A percentile compares a stretch with the other conserved stretches of the same genome.
These are phyloP conservation scores for Valencia hispanica DNA, from an alignment of 2,797 vertebrate genomes.

Conservation along the genomic window DNA sequence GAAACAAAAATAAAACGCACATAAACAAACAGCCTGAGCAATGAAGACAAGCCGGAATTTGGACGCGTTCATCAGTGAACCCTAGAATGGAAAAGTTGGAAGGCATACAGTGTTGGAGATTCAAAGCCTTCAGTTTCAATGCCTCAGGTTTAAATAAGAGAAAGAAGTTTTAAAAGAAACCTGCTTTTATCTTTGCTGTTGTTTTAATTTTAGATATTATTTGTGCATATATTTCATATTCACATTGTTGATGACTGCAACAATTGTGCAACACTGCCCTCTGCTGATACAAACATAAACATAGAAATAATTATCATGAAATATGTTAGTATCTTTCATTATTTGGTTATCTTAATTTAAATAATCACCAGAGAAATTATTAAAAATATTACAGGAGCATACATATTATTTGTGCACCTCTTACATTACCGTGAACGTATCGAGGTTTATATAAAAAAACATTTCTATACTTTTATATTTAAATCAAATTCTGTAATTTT, in stretches of 20 bases:
- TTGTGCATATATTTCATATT: neutral
- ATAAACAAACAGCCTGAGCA: conserved; percentile 5
- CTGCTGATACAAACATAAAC: conserved; percentile 30
- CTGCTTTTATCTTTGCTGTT: neutral
- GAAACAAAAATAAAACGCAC: conserved; percentile 38
- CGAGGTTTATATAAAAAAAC: neutral
- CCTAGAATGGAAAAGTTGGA: too few species aligned
- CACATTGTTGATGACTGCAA: neutral
- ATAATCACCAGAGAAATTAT: neutral
- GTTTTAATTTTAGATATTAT: neutral
- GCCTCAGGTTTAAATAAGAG: neutral
- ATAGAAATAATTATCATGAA: neutral
- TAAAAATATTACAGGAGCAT: neutral
- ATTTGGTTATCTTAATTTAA: neutral
- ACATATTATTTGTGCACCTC: neutral
- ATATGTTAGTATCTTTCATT: too few species aligned
- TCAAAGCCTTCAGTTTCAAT: neutral
- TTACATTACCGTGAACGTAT: neutral
- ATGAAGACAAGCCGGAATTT: neutral
- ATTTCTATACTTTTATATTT: neutral
- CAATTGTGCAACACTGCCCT: conserved; percentile 34
- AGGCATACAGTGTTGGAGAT: neutral
- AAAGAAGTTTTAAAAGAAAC: neutral
- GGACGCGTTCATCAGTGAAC: neutral
- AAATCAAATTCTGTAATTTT: neutral